phyloP scores from a whole-genome alignment of 2,797 vertebrate species.

The Danio albolineatus region DNA sequence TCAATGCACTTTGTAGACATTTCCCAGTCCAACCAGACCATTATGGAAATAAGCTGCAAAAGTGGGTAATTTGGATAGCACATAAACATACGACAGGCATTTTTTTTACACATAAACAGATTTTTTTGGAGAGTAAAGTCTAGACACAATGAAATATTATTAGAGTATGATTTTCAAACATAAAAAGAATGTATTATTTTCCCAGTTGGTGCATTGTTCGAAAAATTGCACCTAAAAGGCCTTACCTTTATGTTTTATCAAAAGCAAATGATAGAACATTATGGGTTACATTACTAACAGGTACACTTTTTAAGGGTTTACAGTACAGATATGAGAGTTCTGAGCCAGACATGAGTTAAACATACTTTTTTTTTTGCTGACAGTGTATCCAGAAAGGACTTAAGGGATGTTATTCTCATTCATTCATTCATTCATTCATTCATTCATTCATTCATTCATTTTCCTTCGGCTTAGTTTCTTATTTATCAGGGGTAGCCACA shows the following conservation, averaged over 20 bases:
- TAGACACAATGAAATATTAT: too few relatives aligned
- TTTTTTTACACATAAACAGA: not conserved
- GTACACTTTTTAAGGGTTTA: too few relatives aligned
- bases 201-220: not conserved
- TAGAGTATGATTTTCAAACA: not conserved
- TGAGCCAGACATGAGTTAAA: not conserved
- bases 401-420: too few relatives aligned
- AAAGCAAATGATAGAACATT: too few relatives aligned
- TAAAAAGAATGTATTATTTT: not conserved
- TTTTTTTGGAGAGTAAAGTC: not conserved
- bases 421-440: too few relatives aligned
- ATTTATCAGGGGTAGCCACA: too few relatives aligned
- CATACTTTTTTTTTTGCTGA: not conserved
- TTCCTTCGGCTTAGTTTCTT: too few relatives aligned
- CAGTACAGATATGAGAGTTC: not conserved
- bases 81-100: not conserved
- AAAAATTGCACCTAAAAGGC: not conserved
- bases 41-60: slow-evolving; percentile 3
- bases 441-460: too few relatives aligned
- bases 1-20: not conserved
- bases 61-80: not conserved
- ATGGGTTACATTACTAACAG: too few relatives aligned
- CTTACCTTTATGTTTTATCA: not conserved
- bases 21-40: not conserved
- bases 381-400: too few relatives aligned